Evolutionary conservation across 1,140 invertebrate species (phyloP), one percentile per base, ranked within the genome.

Genomic region (Anastrepha obliqua): DNA sequence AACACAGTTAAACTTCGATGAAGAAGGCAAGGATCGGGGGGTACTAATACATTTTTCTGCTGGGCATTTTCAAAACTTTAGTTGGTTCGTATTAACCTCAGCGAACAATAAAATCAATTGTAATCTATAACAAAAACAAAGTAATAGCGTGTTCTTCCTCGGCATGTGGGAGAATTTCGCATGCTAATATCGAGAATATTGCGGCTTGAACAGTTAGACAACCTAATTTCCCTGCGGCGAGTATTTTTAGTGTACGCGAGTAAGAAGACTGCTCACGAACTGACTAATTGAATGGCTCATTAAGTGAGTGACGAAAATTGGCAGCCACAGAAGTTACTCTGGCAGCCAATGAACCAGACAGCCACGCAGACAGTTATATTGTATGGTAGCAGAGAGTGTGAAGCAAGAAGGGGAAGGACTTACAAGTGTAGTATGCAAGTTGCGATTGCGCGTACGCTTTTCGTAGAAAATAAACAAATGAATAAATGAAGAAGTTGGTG

Each of bases 281-380:
- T 29, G 64, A 65, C 64, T 65, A 65, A 74, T 3, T 44, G 67
- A 44, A 74, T 74, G 42, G 29, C 64, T 3, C 64, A 67, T 20
- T 39, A 67, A 42, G 20, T 67, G 64, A 67, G 64, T 67, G 20
- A 39, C 29, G 29, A 29, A 44, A 17, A 74, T 17, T 44, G 39
- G 7, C 67, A 44, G 39, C 15, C 42, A 15, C 11, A 42, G 17
- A 74, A 74, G 42, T 47, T 74, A 44, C 42, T 42, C 67, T 74
- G 42, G 15, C 67, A 74, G 42, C 67, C 67, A 74, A 74, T 74
- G 67, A 74, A 74, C 67, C 67, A 74, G 67, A 70, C 67, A 70
- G 39, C 2, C 13, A 15, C 42, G 67, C 67, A 44, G 67, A 70
- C 13, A 15, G 9, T 55, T 11, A 55, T 55, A 55, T 55, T 0